Conservation (phyloP, 1,140 invertebrate genomes). For the Drosophila albomicans region DNA sequence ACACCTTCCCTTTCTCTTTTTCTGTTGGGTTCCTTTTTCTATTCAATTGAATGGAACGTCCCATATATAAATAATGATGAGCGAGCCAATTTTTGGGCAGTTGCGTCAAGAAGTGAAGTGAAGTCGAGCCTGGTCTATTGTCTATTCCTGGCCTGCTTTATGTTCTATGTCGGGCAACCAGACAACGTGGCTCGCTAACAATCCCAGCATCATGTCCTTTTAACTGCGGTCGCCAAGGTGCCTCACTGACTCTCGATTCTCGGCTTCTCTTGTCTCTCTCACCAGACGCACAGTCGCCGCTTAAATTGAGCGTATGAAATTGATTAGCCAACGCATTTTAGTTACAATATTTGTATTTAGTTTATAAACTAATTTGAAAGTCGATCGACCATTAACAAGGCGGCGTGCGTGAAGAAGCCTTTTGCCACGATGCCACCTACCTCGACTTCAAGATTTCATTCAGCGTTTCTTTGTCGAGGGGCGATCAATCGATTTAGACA, state of each 20-base stretch:
- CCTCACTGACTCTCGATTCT: constrained; percentile 37
- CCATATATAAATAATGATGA: constrained; percentile 81
- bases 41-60: constrained; percentile 73
- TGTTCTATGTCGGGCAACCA: constrained; percentile 52
- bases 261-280: constrained; percentile 1
- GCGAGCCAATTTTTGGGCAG: constrained; percentile 76
- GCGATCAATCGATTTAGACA: constrained; percentile 14
- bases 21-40: constrained; percentile 18
- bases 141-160: constrained; percentile 38
- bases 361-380: constrained; percentile 73
- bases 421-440: constrained; percentile 39
- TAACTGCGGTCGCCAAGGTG: constrained; percentile 75
- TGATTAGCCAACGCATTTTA: constrained; percentile 73
- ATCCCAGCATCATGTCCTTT: constrained; percentile 34
- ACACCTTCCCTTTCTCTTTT: constrained; percentile 64
- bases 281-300: constrained; percentile 68
- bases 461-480: constrained; percentile 8
- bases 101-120: constrained; percentile 64
- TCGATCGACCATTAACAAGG: constrained; percentile 44
- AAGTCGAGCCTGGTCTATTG: constrained; percentile 54
- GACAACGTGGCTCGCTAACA: constrained; percentile 41
- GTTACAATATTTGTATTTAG: constrained; percentile 73
- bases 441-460: constrained; percentile 48
- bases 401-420: constrained; percentile 51
- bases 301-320: constrained; percentile 75